A percentile compares a stretch with the other conserved stretches of the same genome.
phyloP scores from a whole-genome alignment of 2,888 invertebrate genomes.

The Lagria hirta region DNA sequence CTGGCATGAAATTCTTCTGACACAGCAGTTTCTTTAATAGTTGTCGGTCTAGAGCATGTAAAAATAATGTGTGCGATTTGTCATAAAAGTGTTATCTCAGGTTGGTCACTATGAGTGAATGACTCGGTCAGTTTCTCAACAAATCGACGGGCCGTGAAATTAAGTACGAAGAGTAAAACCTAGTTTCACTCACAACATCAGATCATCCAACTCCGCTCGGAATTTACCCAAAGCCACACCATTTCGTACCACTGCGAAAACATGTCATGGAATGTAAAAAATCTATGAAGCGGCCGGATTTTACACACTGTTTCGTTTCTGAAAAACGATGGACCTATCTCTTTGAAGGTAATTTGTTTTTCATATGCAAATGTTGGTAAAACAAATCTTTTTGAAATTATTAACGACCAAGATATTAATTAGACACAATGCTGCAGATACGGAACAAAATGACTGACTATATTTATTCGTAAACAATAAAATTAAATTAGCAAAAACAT shows the following conservation, averaged over 20 bases:
- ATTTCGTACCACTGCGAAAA: conserved; percentile 26
- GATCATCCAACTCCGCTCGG: conserved; percentile 27
- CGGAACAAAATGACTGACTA: too few relatives aligned
- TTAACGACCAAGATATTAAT: too few relatives aligned
- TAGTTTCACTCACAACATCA: conserved; percentile 27
- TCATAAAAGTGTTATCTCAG: conserved; percentile 20
- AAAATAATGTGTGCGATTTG: conserved; percentile 22
- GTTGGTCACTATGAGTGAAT: conserved; percentile 26
- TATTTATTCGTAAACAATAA: too few relatives aligned
- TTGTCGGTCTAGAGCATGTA: conserved; percentile 7
- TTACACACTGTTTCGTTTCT: conserved; percentile 21
- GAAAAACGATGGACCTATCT: conserved; percentile 15
- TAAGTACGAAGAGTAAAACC: conserved; percentile 39
- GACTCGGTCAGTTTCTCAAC: conserved; percentile 36
- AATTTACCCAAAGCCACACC: conserved; percentile 17
- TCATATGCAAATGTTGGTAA: conserved; percentile 19
- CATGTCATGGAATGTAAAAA: conserved; percentile 32
- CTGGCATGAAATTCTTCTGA: conserved; percentile 15
- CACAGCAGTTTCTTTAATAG: conserved; percentile 5
- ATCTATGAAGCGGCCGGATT: conserved; percentile 25
- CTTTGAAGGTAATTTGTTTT: conserved; percentile 16
- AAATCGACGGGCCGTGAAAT: conserved; percentile 39
- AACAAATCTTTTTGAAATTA: conserved; percentile 20
- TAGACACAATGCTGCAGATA: too few relatives aligned
- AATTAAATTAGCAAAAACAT: too few relatives aligned